Evolutionary conservation across 2,888 invertebrate species (phyloP), one percentile per base, ranked within the genome.

Genomic region (Chymomyza amoena): DNA sequence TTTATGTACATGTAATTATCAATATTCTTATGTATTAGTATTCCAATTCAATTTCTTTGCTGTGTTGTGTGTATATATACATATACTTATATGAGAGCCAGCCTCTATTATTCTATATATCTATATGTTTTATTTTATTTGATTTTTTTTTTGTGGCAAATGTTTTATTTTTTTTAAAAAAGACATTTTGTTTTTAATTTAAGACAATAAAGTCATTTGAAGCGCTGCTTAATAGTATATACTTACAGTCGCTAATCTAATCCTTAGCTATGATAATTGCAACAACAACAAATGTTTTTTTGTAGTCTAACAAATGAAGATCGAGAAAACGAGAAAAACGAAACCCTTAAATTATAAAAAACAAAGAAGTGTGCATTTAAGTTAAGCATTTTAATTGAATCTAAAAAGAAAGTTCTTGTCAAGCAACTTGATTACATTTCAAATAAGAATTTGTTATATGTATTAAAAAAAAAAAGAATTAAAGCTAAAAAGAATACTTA

Each of bases 121-220:
- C 7, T 16, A 18, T 18, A 57, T 52, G 52, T 67, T 68, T 78
- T 68, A 68, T 57, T 67, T 68, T 60, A 57, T 64, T 69, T 54
- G n/a, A n/a, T 54, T 9, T 16, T n/a, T 52, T 18, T 54, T 18
- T 54, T 54, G 7, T 54, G 10, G 10, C 16, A 54, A 54, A 6
- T 54, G 20, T 54, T 78, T 59, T 73, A 67, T 78, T 76, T 76
- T 7, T 7, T 76, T 7, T 7, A 73, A 78, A 78, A 78, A 77
- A 79, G 78, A 78, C 66, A 71, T 73, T 73, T 73, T 76, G 69
- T 78, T 78, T 78, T 76, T 75, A 74, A 59, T 28, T n/a, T 78
- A 74, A 78, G 78, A 78, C 78, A 78, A 78, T 78, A 78, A 78
- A 78, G 78, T 78, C 79, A 78, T 78, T 78, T 61, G 45, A 64